Evolutionary conservation across 1,140 invertebrate species (phyloP), one percentile per base, ranked within the genome.

Genomic region (Mactra quadrangularis): DNA sequence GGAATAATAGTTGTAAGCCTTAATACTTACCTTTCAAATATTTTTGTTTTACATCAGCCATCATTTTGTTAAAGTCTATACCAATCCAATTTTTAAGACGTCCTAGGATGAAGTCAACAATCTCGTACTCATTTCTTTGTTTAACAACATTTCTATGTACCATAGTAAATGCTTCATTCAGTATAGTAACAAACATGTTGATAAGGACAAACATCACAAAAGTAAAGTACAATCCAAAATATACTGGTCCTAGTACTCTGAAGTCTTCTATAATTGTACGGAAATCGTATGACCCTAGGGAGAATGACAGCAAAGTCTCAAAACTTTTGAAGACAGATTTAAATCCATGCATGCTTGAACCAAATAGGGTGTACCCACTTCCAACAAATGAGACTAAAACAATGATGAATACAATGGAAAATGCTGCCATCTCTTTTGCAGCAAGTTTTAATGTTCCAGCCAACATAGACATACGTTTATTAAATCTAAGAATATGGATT

Each of bases 101-200:
- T 82, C 76, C 66, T 83, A 94, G 90, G 87, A 95, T 94, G 88
- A 95, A 95, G 82, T 95, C 93, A 4, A 94, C 94, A 85, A 96
- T 94, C 89, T 95, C 95, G 89, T 95, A 95, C 84, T 96, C 95
- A 86, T 95, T 94, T 31, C 93, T 93, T 82, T 95, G 94, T 31
- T 94, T 93, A 15, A 93, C 92, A 52, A 96, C 94, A 89, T 97
- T 96, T 13, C 82, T 64, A 19, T 90, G 86, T n/a, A 93, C 91
- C 19, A 85, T 82, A 33, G 87, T 87, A 89, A 95, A 95, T 0
- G 94, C 92, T 57, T 94, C 93, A 41, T 94, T 94, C 33, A 95
- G 92, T 55, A 95, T 94, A 0, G 94, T 94, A 22, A 95, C 88
- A 85, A 95, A 94, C 64, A 95, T 92, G 86, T 95, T 95, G 62